Evolutionary conservation across 2,888 invertebrate species (phyloP).

Genomic region (Tolmerus cingulatus): DNA sequence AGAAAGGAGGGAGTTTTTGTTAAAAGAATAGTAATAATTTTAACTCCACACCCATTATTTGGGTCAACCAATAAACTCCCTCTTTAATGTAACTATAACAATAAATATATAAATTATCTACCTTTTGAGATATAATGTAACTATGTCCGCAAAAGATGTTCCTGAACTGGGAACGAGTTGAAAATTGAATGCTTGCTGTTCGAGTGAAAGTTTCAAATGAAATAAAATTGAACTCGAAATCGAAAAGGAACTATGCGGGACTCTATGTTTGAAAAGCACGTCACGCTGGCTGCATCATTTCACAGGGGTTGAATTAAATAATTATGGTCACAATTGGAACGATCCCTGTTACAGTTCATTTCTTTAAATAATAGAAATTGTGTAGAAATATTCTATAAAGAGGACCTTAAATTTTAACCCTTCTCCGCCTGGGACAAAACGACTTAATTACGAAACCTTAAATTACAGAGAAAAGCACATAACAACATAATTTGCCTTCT

Average conservation of each 20-base stretch:
- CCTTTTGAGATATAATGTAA: not conserved
- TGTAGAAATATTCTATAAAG: conserved; percentile 19
- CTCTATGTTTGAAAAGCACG: not conserved
- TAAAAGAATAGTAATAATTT: not conserved
- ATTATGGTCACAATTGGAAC: not conserved
- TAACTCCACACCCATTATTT: not conserved
- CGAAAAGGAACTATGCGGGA: not conserved
- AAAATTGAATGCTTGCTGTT: not conserved
- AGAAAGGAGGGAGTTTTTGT: not conserved
- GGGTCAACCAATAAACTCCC: not conserved
- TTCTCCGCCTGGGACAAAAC: conserved; percentile 40
- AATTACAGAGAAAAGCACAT: conserved; percentile 45
- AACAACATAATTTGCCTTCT: conserved; percentile 47
- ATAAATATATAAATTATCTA: not conserved
- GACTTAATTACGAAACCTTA: conserved; percentile 46
- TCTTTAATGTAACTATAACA: not conserved
- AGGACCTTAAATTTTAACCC: conserved; percentile 20
- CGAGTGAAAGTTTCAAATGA: not conserved
- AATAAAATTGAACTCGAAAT: not conserved
- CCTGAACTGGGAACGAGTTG: not conserved
- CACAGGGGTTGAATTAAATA: conserved; percentile 15
- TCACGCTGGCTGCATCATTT: not conserved
- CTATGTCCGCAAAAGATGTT: not conserved
- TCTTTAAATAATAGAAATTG: conserved; percentile 25
- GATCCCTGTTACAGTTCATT: not conserved